These are phyloP conservation scores for Hypanus sabinus DNA, from an alignment of 2,113 vertebrate genomes.

Conservation along the genomic window DNA sequence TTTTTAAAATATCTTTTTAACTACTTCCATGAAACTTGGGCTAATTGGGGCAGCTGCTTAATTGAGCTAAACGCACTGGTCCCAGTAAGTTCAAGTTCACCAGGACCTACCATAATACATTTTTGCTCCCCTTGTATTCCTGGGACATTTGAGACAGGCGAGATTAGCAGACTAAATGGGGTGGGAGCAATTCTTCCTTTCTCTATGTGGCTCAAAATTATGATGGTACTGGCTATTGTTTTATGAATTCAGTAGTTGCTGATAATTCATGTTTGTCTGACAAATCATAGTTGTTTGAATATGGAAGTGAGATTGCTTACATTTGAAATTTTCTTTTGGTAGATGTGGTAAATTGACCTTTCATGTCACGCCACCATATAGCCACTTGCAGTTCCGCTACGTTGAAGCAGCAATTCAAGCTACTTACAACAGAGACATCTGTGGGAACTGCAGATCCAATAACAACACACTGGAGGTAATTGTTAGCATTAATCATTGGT, in stretches of 20 bases:
- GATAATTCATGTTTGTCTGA: background rate
- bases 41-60: too few species aligned
- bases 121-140: background rate
- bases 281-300: background rate
- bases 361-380: conserved; percentile 75
- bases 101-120: background rate
- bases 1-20: too few species aligned
- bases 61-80: too few species aligned
- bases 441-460: conserved; percentile 69
- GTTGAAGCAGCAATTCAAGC: conserved; percentile 71
- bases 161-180: background rate
- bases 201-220: background rate
- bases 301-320: background rate
- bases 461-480: conserved; percentile 39
- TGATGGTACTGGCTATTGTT: background rate
- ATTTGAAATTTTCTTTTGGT: background rate
- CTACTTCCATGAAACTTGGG: too few species aligned
- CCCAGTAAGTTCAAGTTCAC: too few species aligned
- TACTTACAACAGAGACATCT: conserved; percentile 63
- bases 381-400: conserved; percentile 66
- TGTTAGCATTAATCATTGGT: background rate
- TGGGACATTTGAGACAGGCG: background rate
- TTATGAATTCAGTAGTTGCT: background rate
- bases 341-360: conserved; percentile 77
- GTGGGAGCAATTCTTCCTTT: background rate